phyloP scores from a whole-genome alignment of 2,113 vertebrate genomes.

The Coracopsis vasa region DNA sequence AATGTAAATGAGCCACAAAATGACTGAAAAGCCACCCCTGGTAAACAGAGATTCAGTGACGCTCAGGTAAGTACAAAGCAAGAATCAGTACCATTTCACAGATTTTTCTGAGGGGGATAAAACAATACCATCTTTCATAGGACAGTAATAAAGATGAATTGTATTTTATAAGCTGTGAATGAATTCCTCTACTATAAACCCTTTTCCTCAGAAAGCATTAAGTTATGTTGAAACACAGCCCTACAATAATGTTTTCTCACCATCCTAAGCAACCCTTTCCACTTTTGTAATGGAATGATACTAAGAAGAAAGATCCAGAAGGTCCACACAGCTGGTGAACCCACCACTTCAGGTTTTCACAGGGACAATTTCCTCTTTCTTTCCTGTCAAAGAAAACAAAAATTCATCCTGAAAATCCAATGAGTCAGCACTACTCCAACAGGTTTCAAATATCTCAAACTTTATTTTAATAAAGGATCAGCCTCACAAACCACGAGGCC shows the following conservation, averaged over 20 bases:
- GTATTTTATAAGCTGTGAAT: neutral
- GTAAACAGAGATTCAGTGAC: neutral
- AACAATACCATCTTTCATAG: neutral
- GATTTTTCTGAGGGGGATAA: neutral
- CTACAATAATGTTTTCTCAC: neutral
- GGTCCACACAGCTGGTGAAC: neutral
- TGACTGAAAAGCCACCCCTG: neutral
- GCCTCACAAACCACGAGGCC: conserved; percentile 48
- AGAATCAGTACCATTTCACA: neutral
- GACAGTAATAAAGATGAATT: neutral
- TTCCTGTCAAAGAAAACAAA: neutral
- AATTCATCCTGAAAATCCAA: neutral
- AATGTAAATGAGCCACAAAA: neutral
- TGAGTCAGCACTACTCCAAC: conserved; percentile 17
- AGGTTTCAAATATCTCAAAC: conserved; percentile 68
- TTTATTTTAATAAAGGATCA: conserved; percentile 78
- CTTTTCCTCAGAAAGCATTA: neutral
- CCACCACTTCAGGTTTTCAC: neutral
- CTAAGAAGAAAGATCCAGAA: neutral
- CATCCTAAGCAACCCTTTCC: neutral
- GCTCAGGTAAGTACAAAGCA: neutral
- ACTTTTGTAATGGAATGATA: neutral
- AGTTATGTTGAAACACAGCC: neutral
- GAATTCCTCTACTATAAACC: neutral
- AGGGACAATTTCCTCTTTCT: neutral